phyloP scores from a whole-genome alignment of 2,888 invertebrate species.

The Chymomyza amoena region DNA sequence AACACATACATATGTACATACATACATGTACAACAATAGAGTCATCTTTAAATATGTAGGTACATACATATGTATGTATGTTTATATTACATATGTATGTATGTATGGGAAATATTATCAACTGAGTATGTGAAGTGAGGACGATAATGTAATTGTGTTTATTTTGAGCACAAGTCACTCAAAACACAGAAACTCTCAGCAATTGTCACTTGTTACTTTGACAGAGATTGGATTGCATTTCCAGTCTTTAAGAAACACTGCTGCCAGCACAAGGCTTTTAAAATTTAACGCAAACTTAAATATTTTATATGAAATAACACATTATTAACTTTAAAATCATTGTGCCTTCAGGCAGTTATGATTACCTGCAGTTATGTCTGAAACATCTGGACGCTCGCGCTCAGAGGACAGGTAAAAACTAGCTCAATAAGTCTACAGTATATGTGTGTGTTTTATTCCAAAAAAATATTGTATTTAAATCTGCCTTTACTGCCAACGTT shows the following conservation, averaged over 20 bases:
- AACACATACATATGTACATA: not conserved
- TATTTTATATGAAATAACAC: not conserved
- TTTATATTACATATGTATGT: not conserved
- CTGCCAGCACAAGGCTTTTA: not conserved
- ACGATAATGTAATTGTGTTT: not conserved
- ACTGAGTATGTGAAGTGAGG: not conserved
- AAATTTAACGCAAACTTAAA: not conserved
- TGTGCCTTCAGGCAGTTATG: not conserved
- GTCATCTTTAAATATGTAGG: slow-evolving; percentile 1
- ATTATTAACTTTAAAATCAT: not conserved
- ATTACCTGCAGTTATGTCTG: slow-evolving; percentile 53
- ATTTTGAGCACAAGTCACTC: slow-evolving; percentile 20
- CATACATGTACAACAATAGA: not conserved
- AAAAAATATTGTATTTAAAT: not conserved
- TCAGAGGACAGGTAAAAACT: slow-evolving; percentile 54
- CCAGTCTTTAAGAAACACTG: slow-evolving; percentile 51
- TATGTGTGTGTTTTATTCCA: not conserved
- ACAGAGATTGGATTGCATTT: slow-evolving; percentile 39
- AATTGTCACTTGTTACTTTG: slow-evolving; percentile 39
- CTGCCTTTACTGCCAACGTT: not conserved
- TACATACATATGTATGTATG: not conserved
- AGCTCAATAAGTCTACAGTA: not conserved
- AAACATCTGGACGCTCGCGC: slow-evolving; percentile 54
- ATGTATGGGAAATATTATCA: slow-evolving; percentile 24
- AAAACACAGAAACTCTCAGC: slow-evolving; percentile 18